These are phyloP conservation scores for Diogma glabrata DNA, from an alignment of 2,888 invertebrate species.

Conservation along the genomic window DNA sequence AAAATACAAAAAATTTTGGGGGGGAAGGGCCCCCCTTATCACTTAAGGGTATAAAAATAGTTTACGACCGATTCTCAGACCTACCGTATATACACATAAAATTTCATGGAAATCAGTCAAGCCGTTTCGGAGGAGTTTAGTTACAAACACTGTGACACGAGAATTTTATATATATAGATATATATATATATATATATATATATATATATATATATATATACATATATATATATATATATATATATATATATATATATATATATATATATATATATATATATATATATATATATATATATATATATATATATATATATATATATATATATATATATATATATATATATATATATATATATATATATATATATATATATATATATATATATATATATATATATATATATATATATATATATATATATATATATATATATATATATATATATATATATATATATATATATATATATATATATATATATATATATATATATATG, in stretches of 20 bases:
- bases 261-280: not conserved
- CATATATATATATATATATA: not conserved
- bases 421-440: not conserved
- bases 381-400: not conserved
- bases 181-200: not conserved
- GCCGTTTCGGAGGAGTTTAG: no score
- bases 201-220: not conserved
- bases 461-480: no score
- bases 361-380: not conserved
- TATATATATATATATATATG: no score
- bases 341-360: not conserved
- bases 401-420: not conserved
- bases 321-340: not conserved
- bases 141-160: no score
- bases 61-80: no score
- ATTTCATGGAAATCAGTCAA: no score
- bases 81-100: no score
- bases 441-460: not conserved
- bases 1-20: no score
- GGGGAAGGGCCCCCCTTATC: no score
- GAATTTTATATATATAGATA: no score
- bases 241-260: not conserved
- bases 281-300: not conserved
- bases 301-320: not conserved
- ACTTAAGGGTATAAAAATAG: no score